Evolutionary conservation across 1,140 invertebrate species (phyloP), one percentile per base, ranked within the genome.

Genomic region (Brachionus rubens): DNA sequence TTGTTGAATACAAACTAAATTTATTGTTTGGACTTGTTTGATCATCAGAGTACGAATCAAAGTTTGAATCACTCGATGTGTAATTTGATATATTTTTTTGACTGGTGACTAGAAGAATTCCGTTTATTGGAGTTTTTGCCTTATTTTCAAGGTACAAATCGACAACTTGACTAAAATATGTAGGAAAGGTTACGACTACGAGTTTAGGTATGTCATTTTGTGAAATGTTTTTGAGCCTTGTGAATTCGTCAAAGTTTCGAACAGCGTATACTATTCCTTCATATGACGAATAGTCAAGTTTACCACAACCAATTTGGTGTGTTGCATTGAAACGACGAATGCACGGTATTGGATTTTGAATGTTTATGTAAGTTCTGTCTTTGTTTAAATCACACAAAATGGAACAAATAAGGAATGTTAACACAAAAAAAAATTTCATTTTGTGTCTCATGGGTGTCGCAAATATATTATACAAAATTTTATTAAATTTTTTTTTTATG

Each of bases 261-360:
- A 72, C 68, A 16, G 68, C 47, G 26, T 72, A 72, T 19, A 72
- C 46, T 30, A 72, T 54, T 14, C 68, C 68, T 19, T 72, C 26
- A 24, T 72, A 72, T 2, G 46, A 48, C 10, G 30, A 36, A 36
- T 50, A 48, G 43, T 52, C 46, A 14, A 72, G 46, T 26, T 72
- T 72, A 12, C 46, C 68, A 21, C 68, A 72, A 4, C 68, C 68
- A 9, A 72, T 50, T 54, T 72, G 68, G 14, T 72, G 68, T 12
- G 46, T 72, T 19, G 68, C 12, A n/a, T 72, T 72, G 30, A 72
- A 72, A 1, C 68, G 43, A 6, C 68, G 68, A 21, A 72, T 54
- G 21, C 68, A 72, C 1, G 68, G 68, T n/a, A 72, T 72, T 50
- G 68, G 46, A 36, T 48, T 50, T 36, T 28, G 3, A 12, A 72